Base-by-base conservation (phyloP, 2,797 vertebrate species). In the Lepus townsendii region DNA sequence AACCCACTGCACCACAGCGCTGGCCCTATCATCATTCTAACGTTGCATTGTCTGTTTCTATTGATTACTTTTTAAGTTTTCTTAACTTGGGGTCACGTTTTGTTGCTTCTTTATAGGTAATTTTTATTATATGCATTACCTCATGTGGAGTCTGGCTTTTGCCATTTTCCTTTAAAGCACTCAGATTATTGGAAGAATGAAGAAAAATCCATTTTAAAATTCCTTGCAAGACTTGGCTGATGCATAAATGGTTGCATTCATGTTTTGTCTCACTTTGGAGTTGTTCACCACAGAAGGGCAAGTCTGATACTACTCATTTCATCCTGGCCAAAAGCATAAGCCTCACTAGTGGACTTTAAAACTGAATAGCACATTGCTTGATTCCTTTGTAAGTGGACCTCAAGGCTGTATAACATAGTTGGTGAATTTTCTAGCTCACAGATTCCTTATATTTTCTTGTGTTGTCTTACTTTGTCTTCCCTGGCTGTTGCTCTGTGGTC, bases 331-430 rank as follows among this genome's bases (percentile, higher is more conserved):
- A n/a, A 54, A 73, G 27, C 8, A 3, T 20, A 75, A 92, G 83
- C 57, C 71, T 97, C 88, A 92, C 82, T 92, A 96, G 72, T 72
- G 78, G 95, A 91, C 35, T 80, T 83, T 87, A 12, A 87, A 92
- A 57, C 35, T 75, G 82, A 84, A 83, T 97, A 97, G 97, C 97
- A 97, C 96, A 94, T 69, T 93, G 32, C 94, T 97, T 88, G 90
- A 92, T 93, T 11, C 50, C 89, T 85, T 96, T 93, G 73, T 96
- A 95, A 91, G 90, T 68, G 4, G 95, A 96, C 94, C 97, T 96
- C 2, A 13, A 96, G 94, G 93, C 76, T 38, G 88, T 92, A 65
- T 91, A 95, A 93, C 78, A 88, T 91, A 97, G 94, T 96, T 97
- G 95, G 95, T 47, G 62, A 79, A 32, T 97, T 97, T 94, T 93